Base-by-base conservation (phyloP, 30 jellyfish, hydroid and myxozoan species). In the Chrysaora quinquecirrha region DNA sequence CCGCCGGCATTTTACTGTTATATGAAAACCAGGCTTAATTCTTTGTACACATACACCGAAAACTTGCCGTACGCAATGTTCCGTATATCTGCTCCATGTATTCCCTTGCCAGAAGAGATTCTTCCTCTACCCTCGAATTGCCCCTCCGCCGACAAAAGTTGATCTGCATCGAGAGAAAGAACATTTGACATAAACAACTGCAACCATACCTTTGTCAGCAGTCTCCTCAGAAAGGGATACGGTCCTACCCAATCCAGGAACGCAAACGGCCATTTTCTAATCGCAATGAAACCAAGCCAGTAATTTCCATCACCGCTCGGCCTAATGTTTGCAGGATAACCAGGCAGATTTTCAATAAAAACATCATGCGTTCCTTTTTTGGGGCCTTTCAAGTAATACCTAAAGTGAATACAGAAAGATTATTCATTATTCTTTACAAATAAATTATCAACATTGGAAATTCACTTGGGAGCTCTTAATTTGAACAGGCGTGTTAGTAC, bases 281-380 rank as follows among this genome's bases (percentile, higher is more conserved):
- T 67, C 1, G 90, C 76, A 30, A 92, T 86, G 60, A 91, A 47
- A 31, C 97, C 98, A 29, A 91, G 73, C 98, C 98, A 91, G 68
- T 91, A 91, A 30, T 96, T 96, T 1, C 98, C 95, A 9, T 25
- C 86, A 20, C 63, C 58, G n/a, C 85, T 65, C 2, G 86, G 20
- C 27, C 98, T 50, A 7, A 91, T 91, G 68, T 91, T 91, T 63
- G 86, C 98, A 10, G 98, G 98, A 34, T 67, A 73, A 2, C 98
- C 98, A 32, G 98, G 98, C 24, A 91, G 87, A 66, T 91, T 91
- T 30, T 91, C 98, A 46, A 78, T 73, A 46, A 85, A 91, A 22
- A 73, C 24, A 34, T 63, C 95, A 63, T 80, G 74, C 14, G 70
- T 34, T 1, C 98, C 98, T 52, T 69, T 73, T 78, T 65, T 73